Base-by-base conservation (phyloP, 1,140 invertebrate species). In the Steinernema feltiae region DNA sequence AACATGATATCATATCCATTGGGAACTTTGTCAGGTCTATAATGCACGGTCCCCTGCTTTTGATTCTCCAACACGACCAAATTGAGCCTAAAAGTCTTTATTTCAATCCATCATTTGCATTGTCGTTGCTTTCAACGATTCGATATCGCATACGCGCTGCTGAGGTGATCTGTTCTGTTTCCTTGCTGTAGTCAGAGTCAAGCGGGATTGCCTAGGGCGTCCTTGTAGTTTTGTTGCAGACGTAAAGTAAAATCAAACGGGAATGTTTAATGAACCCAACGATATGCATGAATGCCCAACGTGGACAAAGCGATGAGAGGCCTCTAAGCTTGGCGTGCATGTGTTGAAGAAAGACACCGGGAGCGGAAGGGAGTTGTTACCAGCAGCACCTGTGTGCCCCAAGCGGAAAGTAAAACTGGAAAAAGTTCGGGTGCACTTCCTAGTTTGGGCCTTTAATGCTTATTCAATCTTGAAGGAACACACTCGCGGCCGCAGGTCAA, bases 1-100 rank as follows among this genome's bases (percentile, higher is more conserved):
- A 79, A 75, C 84, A 85, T 74, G 86, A 70, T 32, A 85, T 82
- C 17, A 73, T 77, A 71, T 85, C 84, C 83, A 85, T 85, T 30
- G 84, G 84, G 72, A 85, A 85, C 69, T 79, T 78, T 0, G 73
- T 69, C 24, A 85, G 70, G 78, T 85, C 82, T 74, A 85, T 76
- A 15, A 48, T 70, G 63, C 84, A 85, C 1, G 84, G 84, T 0
- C 84, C 84, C 1, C 78, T 86, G 30, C 53, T 63, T 27, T 86
- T 85, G 32, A 85, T 85, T 72, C 84, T 48, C 79, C 81, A 86
- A 75, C 84, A 85, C 53, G 53, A 63, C 53, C 53, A 63, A 21
- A 63, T 63, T 63, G 53, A 63, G 24, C 53, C 53, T 63, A 63
- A 63, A 63, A 7, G 7, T 7, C 41, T 46, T 12, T 46, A 12